These are phyloP conservation scores for Folsomia manolachei DNA, from an alignment of 2,888 invertebrate species.

Conservation along the genomic window DNA sequence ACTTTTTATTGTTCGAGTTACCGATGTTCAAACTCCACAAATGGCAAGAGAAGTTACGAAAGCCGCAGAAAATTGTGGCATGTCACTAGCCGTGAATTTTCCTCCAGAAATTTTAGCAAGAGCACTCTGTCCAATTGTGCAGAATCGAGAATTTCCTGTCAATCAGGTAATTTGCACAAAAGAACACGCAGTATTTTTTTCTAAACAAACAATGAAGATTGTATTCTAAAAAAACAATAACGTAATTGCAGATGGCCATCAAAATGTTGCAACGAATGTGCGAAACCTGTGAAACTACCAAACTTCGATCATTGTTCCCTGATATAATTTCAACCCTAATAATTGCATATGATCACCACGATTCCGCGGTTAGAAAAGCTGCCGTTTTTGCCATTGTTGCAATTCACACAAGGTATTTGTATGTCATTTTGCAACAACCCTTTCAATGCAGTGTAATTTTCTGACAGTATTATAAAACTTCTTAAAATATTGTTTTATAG, in stretches of 20 bases:
- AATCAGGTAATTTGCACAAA: constrained; percentile 62
- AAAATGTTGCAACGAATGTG: constrained; percentile 50
- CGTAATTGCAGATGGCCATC: constrained; percentile 51
- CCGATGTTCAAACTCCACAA: constrained; percentile 49
- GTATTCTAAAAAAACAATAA: too few species aligned
- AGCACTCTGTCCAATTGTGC: constrained; percentile 78
- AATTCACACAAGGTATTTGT: constrained; percentile 68
- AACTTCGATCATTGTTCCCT: constrained; percentile 44
- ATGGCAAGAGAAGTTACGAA: constrained; percentile 48
- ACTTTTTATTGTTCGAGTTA: constrained; percentile 49
- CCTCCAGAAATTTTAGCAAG: constrained; percentile 75
- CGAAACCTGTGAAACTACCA: constrained; percentile 46
- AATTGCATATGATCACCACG: constrained; percentile 83
- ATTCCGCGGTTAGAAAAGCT: constrained; percentile 91
- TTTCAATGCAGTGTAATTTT: neutral
- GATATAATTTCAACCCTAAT: constrained; percentile 48
- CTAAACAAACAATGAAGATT: neutral
- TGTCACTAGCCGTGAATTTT: constrained; percentile 72
- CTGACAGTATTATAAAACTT: neutral
- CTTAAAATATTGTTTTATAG: constrained; percentile 23
- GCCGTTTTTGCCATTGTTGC: constrained; percentile 97
- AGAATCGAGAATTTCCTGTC: constrained; percentile 79
- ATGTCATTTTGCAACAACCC: neutral
- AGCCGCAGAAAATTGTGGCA: constrained; percentile 80
- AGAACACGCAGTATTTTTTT: too few species aligned